Conservation (phyloP, 2,888 invertebrate species). For the Drosophila differens region DNA sequence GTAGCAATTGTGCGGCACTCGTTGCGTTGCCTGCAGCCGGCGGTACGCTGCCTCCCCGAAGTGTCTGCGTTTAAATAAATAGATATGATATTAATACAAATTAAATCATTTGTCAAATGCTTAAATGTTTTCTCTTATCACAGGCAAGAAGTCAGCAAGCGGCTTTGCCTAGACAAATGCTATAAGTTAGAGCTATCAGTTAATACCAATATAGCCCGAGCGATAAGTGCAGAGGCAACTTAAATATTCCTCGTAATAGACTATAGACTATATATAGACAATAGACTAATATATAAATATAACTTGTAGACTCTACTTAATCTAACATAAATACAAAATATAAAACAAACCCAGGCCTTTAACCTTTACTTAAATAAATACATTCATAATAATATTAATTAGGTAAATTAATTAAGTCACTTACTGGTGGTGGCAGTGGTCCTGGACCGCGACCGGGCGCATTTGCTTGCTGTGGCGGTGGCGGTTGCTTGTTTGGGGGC, state of each 20-base stretch:
- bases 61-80: constrained; percentile 36
- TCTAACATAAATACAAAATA: not conserved
- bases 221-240: not conserved
- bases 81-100: not conserved
- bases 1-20: constrained; percentile 64
- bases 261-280: not conserved
- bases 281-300: not conserved
- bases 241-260: not conserved
- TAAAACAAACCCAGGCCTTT: not conserved
- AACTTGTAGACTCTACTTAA: not conserved
- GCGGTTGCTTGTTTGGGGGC: constrained; percentile 80
- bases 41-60: constrained; percentile 80
- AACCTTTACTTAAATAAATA: not conserved
- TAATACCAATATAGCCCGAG: not conserved
- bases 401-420: constrained; percentile 4
- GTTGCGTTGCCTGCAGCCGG: constrained; percentile 73
- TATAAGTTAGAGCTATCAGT: not conserved
- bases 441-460: constrained; percentile 68
- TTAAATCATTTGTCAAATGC: not conserved
- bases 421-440: constrained; percentile 63
- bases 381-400: not conserved
- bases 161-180: not conserved
- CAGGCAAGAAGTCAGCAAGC: not conserved
- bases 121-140: not conserved
- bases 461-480: constrained; percentile 64